Conservation (phyloP, 2,797 vertebrate species). For the Poeciliopsis gracilis region DNA sequence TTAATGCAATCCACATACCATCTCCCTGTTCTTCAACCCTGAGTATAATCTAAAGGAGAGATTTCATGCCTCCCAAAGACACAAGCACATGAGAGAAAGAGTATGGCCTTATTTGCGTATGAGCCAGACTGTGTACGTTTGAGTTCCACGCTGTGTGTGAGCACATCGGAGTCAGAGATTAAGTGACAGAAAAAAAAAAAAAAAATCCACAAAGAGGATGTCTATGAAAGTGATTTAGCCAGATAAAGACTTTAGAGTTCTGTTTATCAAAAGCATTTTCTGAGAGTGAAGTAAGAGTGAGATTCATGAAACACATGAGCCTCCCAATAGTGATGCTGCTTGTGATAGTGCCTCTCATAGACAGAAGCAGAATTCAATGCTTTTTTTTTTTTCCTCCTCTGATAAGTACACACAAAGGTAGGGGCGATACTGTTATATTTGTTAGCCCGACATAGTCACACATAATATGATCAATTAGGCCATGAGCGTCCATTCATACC, state of each 20-base stretch:
- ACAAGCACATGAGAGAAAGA: conserved; percentile 77
- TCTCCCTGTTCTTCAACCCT: conserved; percentile 86
- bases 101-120: conserved; percentile 51
- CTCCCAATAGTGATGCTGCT: conserved; percentile 39
- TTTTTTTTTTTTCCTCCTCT: conserved; percentile 34
- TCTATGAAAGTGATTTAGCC: conserved; percentile 49
- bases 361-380: conserved; percentile 45
- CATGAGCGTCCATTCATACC: conserved; percentile 71
- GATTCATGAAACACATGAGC: conserved; percentile 49
- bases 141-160: conserved; percentile 22
- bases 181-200: conserved; percentile 40
- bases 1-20: conserved; percentile 65
- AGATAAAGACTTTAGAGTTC: conserved; percentile 61
- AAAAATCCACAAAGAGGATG: conserved; percentile 10
- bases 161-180: conserved; percentile 16
- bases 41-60: conserved; percentile 86
- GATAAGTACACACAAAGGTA: conserved; percentile 64
- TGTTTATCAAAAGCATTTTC: conserved; percentile 56
- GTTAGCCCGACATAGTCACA: conserved; percentile 62
- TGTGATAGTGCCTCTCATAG: conserved; percentile 54
- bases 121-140: conserved; percentile 46
- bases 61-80: conserved; percentile 80
- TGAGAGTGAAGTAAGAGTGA: conserved; percentile 51
- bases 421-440: conserved; percentile 67
- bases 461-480: conserved; percentile 61